A percentile compares a stretch with the other conserved stretches of the same genome.
Evolutionary conservation across 2,888 invertebrate genomes (phyloP).

Genomic region (Barypeithes pellucidus): DNA sequence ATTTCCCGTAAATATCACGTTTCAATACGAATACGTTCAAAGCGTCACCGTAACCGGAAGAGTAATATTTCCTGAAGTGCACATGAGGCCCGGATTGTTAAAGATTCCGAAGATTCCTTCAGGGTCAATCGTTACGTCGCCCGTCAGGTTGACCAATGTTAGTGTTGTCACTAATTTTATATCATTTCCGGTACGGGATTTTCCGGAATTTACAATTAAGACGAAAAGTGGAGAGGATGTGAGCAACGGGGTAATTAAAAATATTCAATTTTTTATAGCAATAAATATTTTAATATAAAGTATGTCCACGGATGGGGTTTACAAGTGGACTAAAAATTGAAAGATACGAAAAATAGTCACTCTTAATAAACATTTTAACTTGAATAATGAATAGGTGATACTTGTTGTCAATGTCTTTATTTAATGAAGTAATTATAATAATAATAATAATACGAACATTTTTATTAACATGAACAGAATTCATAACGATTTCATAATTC

Average conservation of each 20-base stretch:
- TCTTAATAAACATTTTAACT: no score
- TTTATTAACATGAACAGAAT: no score
- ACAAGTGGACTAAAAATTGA: no score
- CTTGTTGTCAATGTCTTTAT: no score
- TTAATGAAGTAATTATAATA: no score
- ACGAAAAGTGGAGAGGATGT: constrained; percentile 40
- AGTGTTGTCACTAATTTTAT: constrained; percentile 61
- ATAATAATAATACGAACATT: no score
- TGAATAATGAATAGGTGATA: no score
- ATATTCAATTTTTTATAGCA: no score
- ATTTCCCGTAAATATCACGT: constrained; percentile 45
- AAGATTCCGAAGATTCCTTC: constrained; percentile 71
- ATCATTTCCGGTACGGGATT: constrained; percentile 64
- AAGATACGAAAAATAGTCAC: no score
- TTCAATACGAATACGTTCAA: constrained; percentile 66
- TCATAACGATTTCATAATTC: no score
- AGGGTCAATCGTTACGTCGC: constrained; percentile 62
- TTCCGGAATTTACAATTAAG: constrained; percentile 65
- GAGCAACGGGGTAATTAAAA: not conserved
- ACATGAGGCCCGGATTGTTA: constrained; percentile 72
- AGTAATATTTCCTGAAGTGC: constrained; percentile 72
- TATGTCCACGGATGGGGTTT: no score
- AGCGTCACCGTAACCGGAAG: constrained; percentile 71
- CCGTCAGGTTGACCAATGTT: constrained; percentile 64
- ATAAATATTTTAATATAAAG: no score